A percentile compares a stretch with the other conserved stretches of the same genome.
Evolutionary conservation across 2,113 vertebrate genomes (phyloP).

Genomic region (Paralichthys olivaceus): DNA sequence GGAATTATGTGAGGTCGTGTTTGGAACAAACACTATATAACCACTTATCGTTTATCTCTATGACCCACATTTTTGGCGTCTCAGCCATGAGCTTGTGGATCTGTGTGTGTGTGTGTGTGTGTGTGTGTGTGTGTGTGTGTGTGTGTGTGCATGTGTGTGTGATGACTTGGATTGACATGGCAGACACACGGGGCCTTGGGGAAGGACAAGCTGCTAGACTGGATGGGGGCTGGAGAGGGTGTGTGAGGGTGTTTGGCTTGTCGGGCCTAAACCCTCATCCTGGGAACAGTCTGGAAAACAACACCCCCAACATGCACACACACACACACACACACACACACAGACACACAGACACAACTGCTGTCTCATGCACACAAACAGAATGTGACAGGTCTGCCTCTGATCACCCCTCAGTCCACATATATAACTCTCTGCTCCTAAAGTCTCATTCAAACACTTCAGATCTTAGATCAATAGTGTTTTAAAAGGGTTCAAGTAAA

Average conservation of each 20-base stretch:
- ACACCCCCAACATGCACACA: conserved; percentile 14
- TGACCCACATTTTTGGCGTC: no score
- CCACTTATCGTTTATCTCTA: no score
- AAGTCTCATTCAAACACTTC: background rate
- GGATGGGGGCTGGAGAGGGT: background rate
- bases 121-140: background rate
- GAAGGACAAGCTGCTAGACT: conserved; percentile 59
- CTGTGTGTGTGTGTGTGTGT: background rate
- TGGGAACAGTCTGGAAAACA: conserved; percentile 1
- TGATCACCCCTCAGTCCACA: background rate
- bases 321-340: background rate
- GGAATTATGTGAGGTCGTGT: no score
- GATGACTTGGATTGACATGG: conserved; percentile 48
- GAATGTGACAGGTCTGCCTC: conserved; percentile 43
- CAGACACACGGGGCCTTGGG: conserved; percentile 33
- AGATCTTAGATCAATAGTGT: no score
- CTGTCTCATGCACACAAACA: conserved; percentile 28
- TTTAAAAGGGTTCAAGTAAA: no score
- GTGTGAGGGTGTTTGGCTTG: conserved; percentile 6
- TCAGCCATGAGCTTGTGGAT: no score
- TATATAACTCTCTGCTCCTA: background rate
- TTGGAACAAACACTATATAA: background rate
- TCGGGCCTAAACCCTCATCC: conserved; percentile 34
- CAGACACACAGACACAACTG: conserved; percentile 20
- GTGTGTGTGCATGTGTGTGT: no score